Evolutionary conservation across 1,140 invertebrate species (phyloP), one percentile per base, ranked within the genome.

Genomic region (Leptopilina boulardi): DNA sequence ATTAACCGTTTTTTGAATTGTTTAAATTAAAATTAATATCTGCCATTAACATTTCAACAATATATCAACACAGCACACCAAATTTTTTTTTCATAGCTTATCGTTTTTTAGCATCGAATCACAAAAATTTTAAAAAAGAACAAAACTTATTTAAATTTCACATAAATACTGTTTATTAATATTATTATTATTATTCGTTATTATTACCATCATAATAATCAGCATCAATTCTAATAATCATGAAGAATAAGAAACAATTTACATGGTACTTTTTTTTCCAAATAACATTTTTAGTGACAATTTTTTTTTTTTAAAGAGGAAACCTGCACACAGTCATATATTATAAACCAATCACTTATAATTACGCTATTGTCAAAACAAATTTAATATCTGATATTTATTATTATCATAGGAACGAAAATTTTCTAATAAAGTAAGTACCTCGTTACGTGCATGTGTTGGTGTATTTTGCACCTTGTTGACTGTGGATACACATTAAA

Each of bases 341-440:
- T n/a, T 66, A 23, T 66, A 15, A 66, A 66, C 10, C 15, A 26
- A 30, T 66, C 11, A 30, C 8, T 8, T 13, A 23, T 21, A 30
- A 23, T 66, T 66, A 15, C 15, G 6, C 23, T 26, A 13, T 59
- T 59, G 23, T n/a, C 26, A n/a, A 3, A 34, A 13, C 3, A 30
- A 30, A 30, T 15, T 5, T 26, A 23, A 59, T 59, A 59, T 4
- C 15, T 66, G 3, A 4, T 66, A 30, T n/a, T 30, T 66, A 51
- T 30, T 66, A 51, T 51, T 18, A 4, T n/a, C 47, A 2, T 51
- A 2, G 34, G 30, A 51, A 42, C 15, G 2, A 66, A 70, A 30
- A 71, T 59, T 21, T 82, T 80, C 77, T 66, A 74, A 80, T 75
- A 80, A 82, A 82, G 72, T 70, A 82, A 84, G 81, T 87, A 86